Evolutionary conservation across 2,888 invertebrate genomes (phyloP).

Genomic region (Lepidochrysops patricia): DNA sequence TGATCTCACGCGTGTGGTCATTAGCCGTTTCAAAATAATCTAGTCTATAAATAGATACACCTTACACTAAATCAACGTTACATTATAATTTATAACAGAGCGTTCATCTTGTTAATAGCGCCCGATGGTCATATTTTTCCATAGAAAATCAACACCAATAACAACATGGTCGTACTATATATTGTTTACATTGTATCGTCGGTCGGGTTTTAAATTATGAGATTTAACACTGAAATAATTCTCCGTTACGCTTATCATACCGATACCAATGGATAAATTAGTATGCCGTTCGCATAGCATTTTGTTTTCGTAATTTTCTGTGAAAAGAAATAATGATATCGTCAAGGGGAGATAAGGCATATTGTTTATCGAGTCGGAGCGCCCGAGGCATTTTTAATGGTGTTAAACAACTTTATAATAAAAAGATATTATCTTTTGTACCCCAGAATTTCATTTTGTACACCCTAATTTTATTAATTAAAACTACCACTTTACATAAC

Average conservation of each 20-base stretch:
- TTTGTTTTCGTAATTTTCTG: slow-evolving; percentile 61
- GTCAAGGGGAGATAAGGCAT: slow-evolving; percentile 65
- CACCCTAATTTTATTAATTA: neutral
- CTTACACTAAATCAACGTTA: no score
- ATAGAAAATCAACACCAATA: no score
- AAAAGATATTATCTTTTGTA: slow-evolving; percentile 9
- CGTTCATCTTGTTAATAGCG: no score
- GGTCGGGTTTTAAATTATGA: slow-evolving; percentile 63
- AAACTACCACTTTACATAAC: neutral
- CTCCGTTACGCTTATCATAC: slow-evolving; percentile 42
- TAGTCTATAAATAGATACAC: no score
- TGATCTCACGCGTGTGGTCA: no score
- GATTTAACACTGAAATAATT: slow-evolving; percentile 59
- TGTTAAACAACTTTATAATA: slow-evolving; percentile 41
- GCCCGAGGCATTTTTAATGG: slow-evolving; percentile 46
- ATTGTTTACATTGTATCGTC: no score
- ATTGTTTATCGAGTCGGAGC: slow-evolving; percentile 55
- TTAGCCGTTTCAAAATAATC: no score
- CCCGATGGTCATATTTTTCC: no score
- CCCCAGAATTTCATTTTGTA: neutral
- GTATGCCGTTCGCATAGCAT: slow-evolving; percentile 59
- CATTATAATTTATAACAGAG: no score
- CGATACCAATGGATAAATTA: slow-evolving; percentile 59
- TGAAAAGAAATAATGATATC: slow-evolving; percentile 69
- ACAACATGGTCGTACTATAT: no score